Evolutionary conservation across 2,113 vertebrate species (phyloP), one percentile per base, ranked within the genome.

Genomic region (Notarius quadriscutis): DNA sequence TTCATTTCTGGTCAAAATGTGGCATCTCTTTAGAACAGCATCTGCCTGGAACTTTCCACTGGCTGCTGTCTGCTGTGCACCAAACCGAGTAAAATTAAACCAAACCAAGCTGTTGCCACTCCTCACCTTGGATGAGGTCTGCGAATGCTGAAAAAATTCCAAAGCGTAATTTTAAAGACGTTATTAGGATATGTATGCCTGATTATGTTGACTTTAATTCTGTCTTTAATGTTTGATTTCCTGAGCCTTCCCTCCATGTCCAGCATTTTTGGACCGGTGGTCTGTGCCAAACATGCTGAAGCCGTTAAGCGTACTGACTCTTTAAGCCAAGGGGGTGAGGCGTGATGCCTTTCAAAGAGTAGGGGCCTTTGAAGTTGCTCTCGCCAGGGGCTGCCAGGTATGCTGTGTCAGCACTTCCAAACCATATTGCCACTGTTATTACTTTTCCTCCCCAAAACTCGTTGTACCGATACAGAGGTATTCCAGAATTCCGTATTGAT

Each of bases 241-340:
- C 93, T 92, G 88, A 92, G 88, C 58, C 86, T 89, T 87, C 84
- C 78, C 87, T 88, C 89, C 58, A 65, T 65, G 71, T 85, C 85
- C 86, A 87, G 83, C 67, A 86, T 90, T 84, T 91, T 89, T 5
- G 62, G 92, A 88, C 90, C 84, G 74, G 87, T n/a, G 86, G 87
- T 91, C 90, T 87, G 89, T 96, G 97, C 97, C 96, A 97, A 96
- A 97, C 97, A 97, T 94, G 89, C 95, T 96, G 96, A 97, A 98
- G 94, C 94, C 92, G 96, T 98, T 98, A 96, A 91, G 87, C 92
- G 88, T 93, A 92, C 94, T 94, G 95, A 94, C 95, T 96, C 93
- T 95, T 94, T 95, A 95, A 96, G 96, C 96, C 95, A 92, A 93
- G 93, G 94, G 95, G 96, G 95, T 94, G 93, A 96, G 94, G 94